Base-by-base conservation (phyloP, 2,113 vertebrate genomes). In the Himantopus leucocephalus region DNA sequence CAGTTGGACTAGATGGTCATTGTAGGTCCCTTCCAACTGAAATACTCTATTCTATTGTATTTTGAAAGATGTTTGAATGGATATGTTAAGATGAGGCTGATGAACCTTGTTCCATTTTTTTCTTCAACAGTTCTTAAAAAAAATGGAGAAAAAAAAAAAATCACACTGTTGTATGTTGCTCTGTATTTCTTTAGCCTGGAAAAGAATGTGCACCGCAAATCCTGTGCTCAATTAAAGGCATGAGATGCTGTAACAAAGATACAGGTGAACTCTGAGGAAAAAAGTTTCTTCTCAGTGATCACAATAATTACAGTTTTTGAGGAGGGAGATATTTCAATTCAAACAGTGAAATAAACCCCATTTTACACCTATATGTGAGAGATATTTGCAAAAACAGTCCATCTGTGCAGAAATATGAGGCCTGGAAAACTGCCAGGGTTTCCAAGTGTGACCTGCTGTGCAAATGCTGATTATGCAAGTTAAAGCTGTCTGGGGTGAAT, bases 381-480 rank as follows among this genome's bases (percentile, higher is more conserved):
- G 45, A 86, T 47, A 70, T 84, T 76, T 92, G 72, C 68, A 95
- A 79, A 78, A 94, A 10, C 18, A 88, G 74, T 75, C 72, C 63
- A 90, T 90, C 78, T 95, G 59, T 85, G 62, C 68, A 73, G 83
- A 88, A 97, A 88, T 75, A 90, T 1, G 30, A 96, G 37, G 29
- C 34, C 59, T 94, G 94, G 88, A 93, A 91, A 92, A 47, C 50
- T 68, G 88, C 95, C 96, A 88, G 71, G 45, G 59, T 95, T 95
- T 92, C 94, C 72, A 96, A 95, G 91, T 83, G 47, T 95, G 94
- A 96, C 95, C 87, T 93, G 81, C 94, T 96, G 94, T 88, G 95
- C 78, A 95, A 96, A 90, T 80, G 85, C 82, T 96, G 90, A 94
- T 95, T 79, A 81, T 82, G 77, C 90, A 97, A 93, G 67, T 96